A percentile compares a stretch with the other conserved stretches of the same genome.
Conservation (phyloP, 2,888 invertebrate genomes). For the Volucella inanis region DNA sequence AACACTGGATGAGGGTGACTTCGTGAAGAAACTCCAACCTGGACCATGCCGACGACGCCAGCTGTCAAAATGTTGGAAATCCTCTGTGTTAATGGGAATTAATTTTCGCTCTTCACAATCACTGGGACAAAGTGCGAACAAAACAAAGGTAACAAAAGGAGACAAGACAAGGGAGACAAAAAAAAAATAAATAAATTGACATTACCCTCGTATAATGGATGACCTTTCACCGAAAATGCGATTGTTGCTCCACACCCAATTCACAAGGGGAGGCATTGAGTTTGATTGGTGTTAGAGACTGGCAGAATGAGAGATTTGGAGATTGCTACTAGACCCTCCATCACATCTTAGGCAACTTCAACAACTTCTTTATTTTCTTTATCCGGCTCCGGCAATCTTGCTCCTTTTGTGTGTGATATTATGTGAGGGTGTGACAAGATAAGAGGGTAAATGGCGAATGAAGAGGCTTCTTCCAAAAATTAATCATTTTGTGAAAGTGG, state of each 20-base stretch:
- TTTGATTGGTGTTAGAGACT: background rate
- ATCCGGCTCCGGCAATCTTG: conserved; percentile 37
- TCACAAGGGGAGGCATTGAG: conserved; percentile 6
- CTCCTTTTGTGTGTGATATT: conserved; percentile 17
- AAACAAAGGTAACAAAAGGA: conserved; percentile 23
- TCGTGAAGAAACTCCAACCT: no score
- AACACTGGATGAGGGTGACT: no score
- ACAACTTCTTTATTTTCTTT: conserved; percentile 34
- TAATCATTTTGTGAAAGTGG: conserved; percentile 47
- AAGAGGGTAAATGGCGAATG: conserved; percentile 14
- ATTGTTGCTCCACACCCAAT: conserved; percentile 35
- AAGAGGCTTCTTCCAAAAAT: conserved; percentile 33
- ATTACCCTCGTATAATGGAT: conserved; percentile 47
- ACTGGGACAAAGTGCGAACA: conserved; percentile 45
- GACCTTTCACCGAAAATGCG: conserved; percentile 59
- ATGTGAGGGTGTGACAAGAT: background rate
- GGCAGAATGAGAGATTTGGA: no score
- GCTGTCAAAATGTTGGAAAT: conserved; percentile 58
- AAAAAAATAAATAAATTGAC: conserved; percentile 6
- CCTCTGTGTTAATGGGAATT: conserved; percentile 65
- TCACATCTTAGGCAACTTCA: background rate
- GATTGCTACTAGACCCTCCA: no score
- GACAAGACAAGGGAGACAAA: conserved; percentile 25
- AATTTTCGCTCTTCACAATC: conserved; percentile 56
- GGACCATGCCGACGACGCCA: conserved; percentile 7